Base-by-base conservation (phyloP, 2,888 invertebrate species). In the Scelioninae gen. 1 region DNA sequence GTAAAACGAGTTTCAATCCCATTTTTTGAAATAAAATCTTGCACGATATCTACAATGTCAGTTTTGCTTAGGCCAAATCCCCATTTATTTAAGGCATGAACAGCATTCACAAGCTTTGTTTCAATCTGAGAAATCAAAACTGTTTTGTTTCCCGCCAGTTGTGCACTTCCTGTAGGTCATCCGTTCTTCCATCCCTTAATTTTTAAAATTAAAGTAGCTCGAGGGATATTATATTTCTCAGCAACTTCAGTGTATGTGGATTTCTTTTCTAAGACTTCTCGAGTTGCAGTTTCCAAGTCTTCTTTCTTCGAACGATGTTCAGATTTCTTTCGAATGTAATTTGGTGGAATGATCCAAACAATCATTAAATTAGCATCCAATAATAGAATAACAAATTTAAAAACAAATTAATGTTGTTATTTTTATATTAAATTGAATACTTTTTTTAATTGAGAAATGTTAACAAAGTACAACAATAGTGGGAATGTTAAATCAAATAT, bases 51-150 rank as follows among this genome's bases (percentile, higher is more conserved):
- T 13, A 68, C 15, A 29, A 68, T 56, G 15, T 68, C 68, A 0
- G 43, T 7, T 45, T 68, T 68, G 9, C 56, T 45, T 32, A 68
- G 7, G 16, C 56, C 68, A 29, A 56, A 68, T 32, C 68, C 56
- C 68, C 68, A 68, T 45, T 68, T 68, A 11, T 68, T 55, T 32
- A 68, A 5, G 0, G 53, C 68, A n/a, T 56, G 55, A 11, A 68
- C 43, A 11, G 11, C 11, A 11, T 45, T 34, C 8, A 43, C 9
- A 15, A 68, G n/a, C 16, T 31, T 56, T 13, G n/a, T 68, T 16
- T 68, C 68, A 6, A 68, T 29, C 31, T 68, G 55, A n/a, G 29
- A 0, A 8, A 45, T 31, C 13, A 68, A 32, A 10, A 23, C 45
- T 1, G 16, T 16, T 68, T 68, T 68, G 31, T 0, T 23, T 55